Percentiles rank a stretch among this genome's conserved stretches.
These are phyloP conservation scores for Heteropelma amictum DNA, from an alignment of 2,888 invertebrate species.

Conservation along the genomic window DNA sequence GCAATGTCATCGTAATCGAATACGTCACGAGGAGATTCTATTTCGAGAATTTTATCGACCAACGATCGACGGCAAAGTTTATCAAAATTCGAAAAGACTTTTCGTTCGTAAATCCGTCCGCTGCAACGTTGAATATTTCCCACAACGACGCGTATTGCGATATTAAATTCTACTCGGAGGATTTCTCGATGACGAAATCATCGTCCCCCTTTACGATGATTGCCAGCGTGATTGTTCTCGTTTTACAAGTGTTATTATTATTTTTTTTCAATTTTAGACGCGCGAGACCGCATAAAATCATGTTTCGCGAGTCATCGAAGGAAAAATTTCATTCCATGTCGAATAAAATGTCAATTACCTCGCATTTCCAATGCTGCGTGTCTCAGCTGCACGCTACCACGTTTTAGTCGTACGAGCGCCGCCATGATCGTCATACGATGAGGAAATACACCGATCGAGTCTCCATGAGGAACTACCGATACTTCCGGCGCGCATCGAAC, in stretches of 20 bases:
- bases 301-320: background rate
- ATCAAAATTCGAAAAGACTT: too few relatives aligned
- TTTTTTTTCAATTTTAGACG: too few relatives aligned
- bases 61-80: too few relatives aligned
- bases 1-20: too few relatives aligned
- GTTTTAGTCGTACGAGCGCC: slow-evolving; percentile 77
- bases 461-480: slow-evolving; percentile 51
- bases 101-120: background rate
- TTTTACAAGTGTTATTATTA: too few relatives aligned
- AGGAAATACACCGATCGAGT: slow-evolving; percentile 37
- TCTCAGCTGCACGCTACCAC: slow-evolving; percentile 80
- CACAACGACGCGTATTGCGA: background rate
- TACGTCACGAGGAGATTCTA: too few relatives aligned
- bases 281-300: too few relatives aligned
- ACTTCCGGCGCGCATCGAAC: slow-evolving; percentile 58
- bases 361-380: slow-evolving; percentile 80
- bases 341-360: slow-evolving; percentile 71
- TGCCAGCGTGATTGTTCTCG: slow-evolving; percentile 20
- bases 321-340: too few relatives aligned
- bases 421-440: slow-evolving; percentile 70
- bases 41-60: too few relatives aligned
- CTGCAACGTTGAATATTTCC: slow-evolving; percentile 1
- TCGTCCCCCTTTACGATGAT: slow-evolving; percentile 12
- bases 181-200: slow-evolving; percentile 14
- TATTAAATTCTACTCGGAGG: slow-evolving; percentile 17